Conservation (phyloP, 1,140 invertebrate genomes). For the Eriocheir sinensis region DNA sequence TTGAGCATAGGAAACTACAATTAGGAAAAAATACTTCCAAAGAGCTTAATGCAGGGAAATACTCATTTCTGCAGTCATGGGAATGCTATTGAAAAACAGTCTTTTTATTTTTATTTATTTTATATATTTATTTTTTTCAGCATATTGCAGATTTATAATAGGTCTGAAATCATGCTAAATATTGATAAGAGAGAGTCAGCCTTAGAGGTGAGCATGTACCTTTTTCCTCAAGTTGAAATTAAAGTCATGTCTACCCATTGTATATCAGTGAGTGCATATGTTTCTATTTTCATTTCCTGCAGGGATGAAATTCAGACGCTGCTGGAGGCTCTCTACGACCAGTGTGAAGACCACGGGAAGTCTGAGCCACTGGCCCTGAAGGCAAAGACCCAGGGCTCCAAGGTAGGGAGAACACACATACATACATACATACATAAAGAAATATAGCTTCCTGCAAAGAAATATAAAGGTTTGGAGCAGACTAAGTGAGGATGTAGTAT, state of each 20-base stretch:
- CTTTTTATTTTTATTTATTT: too few species aligned
- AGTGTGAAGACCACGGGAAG: constrained; percentile 58
- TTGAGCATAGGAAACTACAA: too few species aligned
- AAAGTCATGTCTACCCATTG: neutral
- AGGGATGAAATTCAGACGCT: constrained; percentile 61
- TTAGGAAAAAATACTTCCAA: too few species aligned
- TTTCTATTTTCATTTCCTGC: constrained; percentile 3
- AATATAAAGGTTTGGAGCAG: too few species aligned
- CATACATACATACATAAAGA: too few species aligned
- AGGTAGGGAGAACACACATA: constrained; percentile 31
- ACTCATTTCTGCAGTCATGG: too few species aligned
- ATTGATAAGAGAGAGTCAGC: neutral
- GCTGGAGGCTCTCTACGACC: constrained; percentile 49
- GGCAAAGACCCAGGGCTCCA: constrained; percentile 64
- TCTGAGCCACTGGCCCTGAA: constrained; percentile 54
- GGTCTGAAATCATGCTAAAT: neutral
- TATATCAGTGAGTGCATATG: neutral
- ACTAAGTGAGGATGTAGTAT: neutral
- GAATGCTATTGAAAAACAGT: too few species aligned
- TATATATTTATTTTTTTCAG: neutral
- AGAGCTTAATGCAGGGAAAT: too few species aligned
- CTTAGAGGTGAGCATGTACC: neutral
- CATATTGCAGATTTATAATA: neutral
- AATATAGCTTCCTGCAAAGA: too few species aligned
- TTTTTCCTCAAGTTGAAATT: neutral